phyloP scores from a whole-genome alignment of 1,140 invertebrate species.

The Zaprionus camerounensis region DNA sequence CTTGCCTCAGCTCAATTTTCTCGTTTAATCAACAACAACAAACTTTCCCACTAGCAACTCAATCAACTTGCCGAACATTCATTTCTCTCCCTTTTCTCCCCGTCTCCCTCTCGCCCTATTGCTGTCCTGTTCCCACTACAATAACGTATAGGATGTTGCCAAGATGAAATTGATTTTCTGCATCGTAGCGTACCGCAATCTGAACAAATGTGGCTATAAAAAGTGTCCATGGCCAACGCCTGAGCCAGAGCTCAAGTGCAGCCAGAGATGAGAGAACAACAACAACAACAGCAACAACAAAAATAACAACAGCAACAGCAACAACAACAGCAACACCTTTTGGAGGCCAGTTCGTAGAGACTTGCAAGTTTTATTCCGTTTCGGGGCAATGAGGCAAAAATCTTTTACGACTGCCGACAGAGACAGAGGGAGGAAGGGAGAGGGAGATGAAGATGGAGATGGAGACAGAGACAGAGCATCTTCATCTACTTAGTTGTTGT shows the following conservation, averaged over 20 bases:
- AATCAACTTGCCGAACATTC: constrained; percentile 41
- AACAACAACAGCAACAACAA: not conserved
- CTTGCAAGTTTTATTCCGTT: constrained; percentile 6
- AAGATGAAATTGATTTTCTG: constrained; percentile 70
- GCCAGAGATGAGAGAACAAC: constrained; percentile 5
- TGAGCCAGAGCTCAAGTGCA: constrained; percentile 27
- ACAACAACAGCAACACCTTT: constrained; percentile 42
- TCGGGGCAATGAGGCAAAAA: constrained; percentile 21
- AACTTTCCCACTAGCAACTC: constrained; percentile 41
- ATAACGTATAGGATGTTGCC: constrained; percentile 30
- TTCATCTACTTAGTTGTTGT: constrained; percentile 38
- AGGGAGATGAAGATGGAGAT: not conserved
- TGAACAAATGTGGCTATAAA: constrained; percentile 67
- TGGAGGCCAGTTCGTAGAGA: constrained; percentile 8
- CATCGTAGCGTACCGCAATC: constrained; percentile 49
- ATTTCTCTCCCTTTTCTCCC: constrained; percentile 1
- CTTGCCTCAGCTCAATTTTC: not conserved
- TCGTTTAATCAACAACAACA: constrained; percentile 30
- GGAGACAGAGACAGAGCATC: constrained; percentile 22
- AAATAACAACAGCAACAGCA: constrained; percentile 12
- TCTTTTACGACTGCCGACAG: constrained; percentile 47
- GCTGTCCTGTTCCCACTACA: not conserved
- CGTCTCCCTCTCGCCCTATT: not conserved
- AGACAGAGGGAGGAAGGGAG: not conserved
- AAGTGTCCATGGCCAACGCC: constrained; percentile 61